These are phyloP conservation scores for Astatoreochromis straeleni DNA, from an alignment of 2,113 vertebrate genomes.

Conservation along the genomic window DNA sequence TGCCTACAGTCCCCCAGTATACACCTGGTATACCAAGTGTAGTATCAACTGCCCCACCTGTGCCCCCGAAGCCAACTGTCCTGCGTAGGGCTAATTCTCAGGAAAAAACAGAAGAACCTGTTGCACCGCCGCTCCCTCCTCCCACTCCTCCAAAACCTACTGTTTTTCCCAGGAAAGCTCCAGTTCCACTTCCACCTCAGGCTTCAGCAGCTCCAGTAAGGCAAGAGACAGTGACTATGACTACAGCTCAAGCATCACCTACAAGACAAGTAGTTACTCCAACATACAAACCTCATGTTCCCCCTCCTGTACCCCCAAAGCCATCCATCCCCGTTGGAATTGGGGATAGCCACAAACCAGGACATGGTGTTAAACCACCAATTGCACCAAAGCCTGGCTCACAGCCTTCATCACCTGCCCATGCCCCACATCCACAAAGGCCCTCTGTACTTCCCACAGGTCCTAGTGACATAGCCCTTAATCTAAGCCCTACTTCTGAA, in stretches of 20 bases:
- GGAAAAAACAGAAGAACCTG: constrained; percentile 75
- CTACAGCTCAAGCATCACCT: constrained; percentile 48
- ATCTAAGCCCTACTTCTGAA: constrained; percentile 83
- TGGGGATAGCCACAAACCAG: constrained; percentile 78
- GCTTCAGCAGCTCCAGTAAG: constrained; percentile 41
- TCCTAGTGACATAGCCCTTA: constrained; percentile 76
- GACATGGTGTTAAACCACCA: constrained; percentile 81
- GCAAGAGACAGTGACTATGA: constrained; percentile 50
- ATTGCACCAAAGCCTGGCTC: constrained; percentile 86
- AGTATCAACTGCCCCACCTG: constrained; percentile 71
- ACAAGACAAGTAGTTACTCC: constrained; percentile 65
- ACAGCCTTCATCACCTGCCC: constrained; percentile 72
- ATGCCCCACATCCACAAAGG: constrained; percentile 69
- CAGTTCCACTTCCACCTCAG: constrained; percentile 70
- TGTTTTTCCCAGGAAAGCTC: constrained; percentile 81
- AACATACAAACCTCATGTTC: constrained; percentile 74
- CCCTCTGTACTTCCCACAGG: constrained; percentile 71
- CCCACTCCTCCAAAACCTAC: constrained; percentile 85
- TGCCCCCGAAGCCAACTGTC: constrained; percentile 77
- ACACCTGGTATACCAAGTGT: constrained; percentile 67
- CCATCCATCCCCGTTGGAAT: constrained; percentile 84
- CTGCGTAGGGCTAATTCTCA: constrained; percentile 81
- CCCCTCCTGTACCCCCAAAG: constrained; percentile 93
- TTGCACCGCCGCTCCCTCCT: constrained; percentile 82
- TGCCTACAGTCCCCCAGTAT: constrained; percentile 77